phyloP scores from a whole-genome alignment of 2,113 vertebrate species.

The Apeltes quadracus region DNA sequence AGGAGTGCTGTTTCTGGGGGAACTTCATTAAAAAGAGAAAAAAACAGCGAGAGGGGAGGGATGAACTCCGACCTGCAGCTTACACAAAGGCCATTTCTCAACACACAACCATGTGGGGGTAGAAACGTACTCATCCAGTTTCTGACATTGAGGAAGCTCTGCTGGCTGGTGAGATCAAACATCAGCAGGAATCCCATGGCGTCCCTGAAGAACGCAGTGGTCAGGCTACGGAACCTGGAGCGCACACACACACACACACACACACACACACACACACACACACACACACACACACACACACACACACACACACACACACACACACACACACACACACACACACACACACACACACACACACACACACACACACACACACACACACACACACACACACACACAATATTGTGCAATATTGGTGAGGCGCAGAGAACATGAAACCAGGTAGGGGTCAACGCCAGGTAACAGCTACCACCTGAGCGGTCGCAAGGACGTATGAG shows the following conservation, averaged over 20 bases:
- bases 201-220: conserved; percentile 95
- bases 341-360: no score
- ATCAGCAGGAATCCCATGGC: conserved; percentile 97
- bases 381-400: no score
- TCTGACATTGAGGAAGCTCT: conserved; percentile 96
- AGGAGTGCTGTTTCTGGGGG: background rate
- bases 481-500: no score
- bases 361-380: no score
- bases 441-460: no score
- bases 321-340: no score
- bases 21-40: background rate
- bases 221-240: conserved; percentile 87
- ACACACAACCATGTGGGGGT: background rate
- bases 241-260: background rate
- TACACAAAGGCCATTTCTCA: background rate
- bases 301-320: no score
- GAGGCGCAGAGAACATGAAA: no score
- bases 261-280: no score
- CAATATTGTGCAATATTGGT: no score
- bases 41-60: background rate
- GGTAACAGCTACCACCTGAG: no score
- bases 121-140: conserved; percentile 95
- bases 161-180: conserved; percentile 96
- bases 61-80: background rate
- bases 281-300: no score